phyloP scores from a whole-genome alignment of 2,888 invertebrate genomes.

The Desoria tigrina region DNA sequence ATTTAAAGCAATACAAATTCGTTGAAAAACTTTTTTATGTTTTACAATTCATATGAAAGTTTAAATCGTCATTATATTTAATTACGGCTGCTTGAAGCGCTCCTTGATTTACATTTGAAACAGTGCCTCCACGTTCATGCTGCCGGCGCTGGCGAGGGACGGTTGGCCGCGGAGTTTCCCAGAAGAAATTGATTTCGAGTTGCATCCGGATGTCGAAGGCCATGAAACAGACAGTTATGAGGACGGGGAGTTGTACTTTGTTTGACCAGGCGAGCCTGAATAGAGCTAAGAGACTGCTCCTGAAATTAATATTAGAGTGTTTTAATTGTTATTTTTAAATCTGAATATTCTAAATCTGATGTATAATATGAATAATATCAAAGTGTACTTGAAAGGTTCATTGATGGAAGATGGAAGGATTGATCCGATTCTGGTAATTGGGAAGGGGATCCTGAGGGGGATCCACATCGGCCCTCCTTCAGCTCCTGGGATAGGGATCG shows the following conservation, averaged over 20 bases:
- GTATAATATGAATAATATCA: too few relatives aligned
- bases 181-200: constrained; percentile 67
- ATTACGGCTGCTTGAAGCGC: constrained; percentile 25
- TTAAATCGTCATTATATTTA: too few relatives aligned
- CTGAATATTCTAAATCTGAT: too few relatives aligned
- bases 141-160: constrained; percentile 26
- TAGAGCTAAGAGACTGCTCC: constrained; percentile 66
- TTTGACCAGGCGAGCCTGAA: constrained; percentile 72
- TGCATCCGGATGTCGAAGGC: constrained; percentile 69
- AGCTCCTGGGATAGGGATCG: constrained; percentile 1
- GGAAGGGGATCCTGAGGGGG: constrained; percentile 37
- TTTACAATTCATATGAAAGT: too few relatives aligned
- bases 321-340: too few relatives aligned
- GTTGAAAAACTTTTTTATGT: too few relatives aligned
- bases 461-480: neutral
- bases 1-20: too few relatives aligned
- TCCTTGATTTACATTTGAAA: constrained; percentile 7
- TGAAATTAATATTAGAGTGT: constrained; percentile 34
- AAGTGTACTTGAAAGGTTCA: constrained; percentile 43
- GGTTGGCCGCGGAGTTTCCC: constrained; percentile 53
- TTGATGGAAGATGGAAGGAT: constrained; percentile 35
- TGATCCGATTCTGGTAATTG: constrained; percentile 36
- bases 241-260: constrained; percentile 67
- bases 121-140: constrained; percentile 18
- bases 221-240: constrained; percentile 68